phyloP scores from a whole-genome alignment of 1,140 invertebrate genomes.

The Temnothorax nylanderi region DNA sequence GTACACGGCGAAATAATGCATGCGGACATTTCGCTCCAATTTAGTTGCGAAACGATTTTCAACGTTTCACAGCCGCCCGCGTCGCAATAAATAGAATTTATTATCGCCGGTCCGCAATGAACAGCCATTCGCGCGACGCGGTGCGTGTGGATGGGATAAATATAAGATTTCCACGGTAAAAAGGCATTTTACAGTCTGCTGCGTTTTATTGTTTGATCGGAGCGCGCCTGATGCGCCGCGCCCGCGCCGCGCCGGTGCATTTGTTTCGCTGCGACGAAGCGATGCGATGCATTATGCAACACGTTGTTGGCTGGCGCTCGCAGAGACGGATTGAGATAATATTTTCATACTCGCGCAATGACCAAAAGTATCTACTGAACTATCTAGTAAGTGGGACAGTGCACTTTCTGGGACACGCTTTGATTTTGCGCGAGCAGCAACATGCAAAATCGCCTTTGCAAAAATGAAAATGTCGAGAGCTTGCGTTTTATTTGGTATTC shows the following conservation, averaged over 20 bases:
- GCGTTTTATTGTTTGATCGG: constrained; percentile 36
- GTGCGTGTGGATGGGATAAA: not conserved
- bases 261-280: constrained; percentile 17
- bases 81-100: constrained; percentile 52
- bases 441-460: constrained; percentile 24
- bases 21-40: constrained; percentile 36
- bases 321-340: constrained; percentile 30
- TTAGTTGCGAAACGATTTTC: constrained; percentile 44
- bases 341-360: constrained; percentile 37
- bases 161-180: constrained; percentile 41
- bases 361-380: not conserved
- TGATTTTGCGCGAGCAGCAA: constrained; percentile 12
- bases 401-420: too few relatives aligned
- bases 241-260: not conserved
- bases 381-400: not conserved
- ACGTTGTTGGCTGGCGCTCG: not conserved
- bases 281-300: constrained; percentile 53
- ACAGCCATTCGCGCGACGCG: not conserved
- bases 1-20: constrained; percentile 7
- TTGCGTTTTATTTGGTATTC: not conserved
- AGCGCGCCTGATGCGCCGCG: not conserved
- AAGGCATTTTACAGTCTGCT: constrained; percentile 16
- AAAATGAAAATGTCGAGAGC: not conserved
- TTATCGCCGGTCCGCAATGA: constrained; percentile 27
- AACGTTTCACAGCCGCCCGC: constrained; percentile 2